phyloP scores from a whole-genome alignment of 2,888 invertebrate genomes.

The Ganaspis brasiliensis region DNA sequence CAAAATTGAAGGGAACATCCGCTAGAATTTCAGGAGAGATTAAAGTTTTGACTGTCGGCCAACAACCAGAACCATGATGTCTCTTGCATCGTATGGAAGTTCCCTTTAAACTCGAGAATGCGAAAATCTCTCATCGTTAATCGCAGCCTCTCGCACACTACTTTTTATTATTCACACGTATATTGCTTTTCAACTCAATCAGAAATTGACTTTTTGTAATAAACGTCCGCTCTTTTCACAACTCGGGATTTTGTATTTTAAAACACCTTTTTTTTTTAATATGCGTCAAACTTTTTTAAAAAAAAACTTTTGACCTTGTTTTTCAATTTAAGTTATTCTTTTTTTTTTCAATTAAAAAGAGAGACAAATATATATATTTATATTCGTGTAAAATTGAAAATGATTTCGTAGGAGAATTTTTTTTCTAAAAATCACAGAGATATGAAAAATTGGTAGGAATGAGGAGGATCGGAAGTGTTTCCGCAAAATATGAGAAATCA shows the following conservation, averaged over 20 bases:
- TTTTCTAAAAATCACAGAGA: background rate
- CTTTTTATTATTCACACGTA: too few relatives aligned
- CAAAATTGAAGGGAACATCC: slow-evolving; percentile 35
- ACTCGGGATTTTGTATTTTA: too few relatives aligned
- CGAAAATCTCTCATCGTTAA: slow-evolving; percentile 13
- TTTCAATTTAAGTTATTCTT: too few relatives aligned
- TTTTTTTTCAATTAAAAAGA: too few relatives aligned
- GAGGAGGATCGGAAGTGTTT: background rate
- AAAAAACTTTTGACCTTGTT: too few relatives aligned
- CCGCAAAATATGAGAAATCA: background rate
- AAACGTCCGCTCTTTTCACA: too few relatives aligned
- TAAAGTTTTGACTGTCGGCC: slow-evolving; percentile 55
- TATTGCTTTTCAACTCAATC: background rate
- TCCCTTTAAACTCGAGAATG: slow-evolving; percentile 7
- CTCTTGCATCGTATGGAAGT: slow-evolving; percentile 37
- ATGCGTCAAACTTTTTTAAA: too few relatives aligned
- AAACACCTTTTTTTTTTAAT: background rate
- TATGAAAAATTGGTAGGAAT: background rate
- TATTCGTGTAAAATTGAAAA: background rate
- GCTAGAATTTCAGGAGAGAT: slow-evolving; percentile 51
- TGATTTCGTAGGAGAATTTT: background rate
- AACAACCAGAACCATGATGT: slow-evolving; percentile 48
- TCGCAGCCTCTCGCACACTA: background rate
- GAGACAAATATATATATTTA: too few relatives aligned
- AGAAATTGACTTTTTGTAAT: background rate